A percentile compares a stretch with the other conserved stretches of the same genome.
These are phyloP conservation scores for Phaethon lepturus DNA, from an alignment of 2,113 vertebrate species.

Conservation along the genomic window DNA sequence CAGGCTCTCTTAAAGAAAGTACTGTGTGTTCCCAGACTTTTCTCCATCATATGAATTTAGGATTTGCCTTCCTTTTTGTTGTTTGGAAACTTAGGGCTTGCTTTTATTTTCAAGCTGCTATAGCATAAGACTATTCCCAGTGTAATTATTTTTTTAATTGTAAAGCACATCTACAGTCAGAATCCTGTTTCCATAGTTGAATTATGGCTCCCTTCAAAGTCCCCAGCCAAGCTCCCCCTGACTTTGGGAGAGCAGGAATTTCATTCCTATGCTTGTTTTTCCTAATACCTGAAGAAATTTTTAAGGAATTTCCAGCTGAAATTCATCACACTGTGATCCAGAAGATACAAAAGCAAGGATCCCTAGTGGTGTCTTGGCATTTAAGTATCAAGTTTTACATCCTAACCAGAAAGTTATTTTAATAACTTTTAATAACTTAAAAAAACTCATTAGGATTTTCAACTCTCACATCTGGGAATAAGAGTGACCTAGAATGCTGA, in stretches of 20 bases:
- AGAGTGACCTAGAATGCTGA: slow-evolving; percentile 61
- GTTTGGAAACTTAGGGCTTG: neutral
- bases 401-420: slow-evolving; percentile 52
- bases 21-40: neutral
- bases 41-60: neutral
- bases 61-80: neutral
- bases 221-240: neutral
- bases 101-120: neutral
- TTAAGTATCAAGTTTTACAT: slow-evolving; percentile 45
- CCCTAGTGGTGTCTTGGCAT: slow-evolving; percentile 12
- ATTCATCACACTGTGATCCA: neutral
- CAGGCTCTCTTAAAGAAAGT: neutral
- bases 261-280: neutral
- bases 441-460: slow-evolving; percentile 57
- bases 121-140: neutral
- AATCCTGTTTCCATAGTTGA: neutral
- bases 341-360: slow-evolving; percentile 14
- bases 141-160: neutral
- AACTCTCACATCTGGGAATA: slow-evolving; percentile 60
- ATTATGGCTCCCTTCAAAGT: neutral
- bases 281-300: neutral
- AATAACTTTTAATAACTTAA: slow-evolving; percentile 60
- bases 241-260: neutral
- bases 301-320: slow-evolving; percentile 30
- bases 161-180: neutral